Conservation (phyloP, 2,797 vertebrate species). For the Cossypha heuglini region DNA sequence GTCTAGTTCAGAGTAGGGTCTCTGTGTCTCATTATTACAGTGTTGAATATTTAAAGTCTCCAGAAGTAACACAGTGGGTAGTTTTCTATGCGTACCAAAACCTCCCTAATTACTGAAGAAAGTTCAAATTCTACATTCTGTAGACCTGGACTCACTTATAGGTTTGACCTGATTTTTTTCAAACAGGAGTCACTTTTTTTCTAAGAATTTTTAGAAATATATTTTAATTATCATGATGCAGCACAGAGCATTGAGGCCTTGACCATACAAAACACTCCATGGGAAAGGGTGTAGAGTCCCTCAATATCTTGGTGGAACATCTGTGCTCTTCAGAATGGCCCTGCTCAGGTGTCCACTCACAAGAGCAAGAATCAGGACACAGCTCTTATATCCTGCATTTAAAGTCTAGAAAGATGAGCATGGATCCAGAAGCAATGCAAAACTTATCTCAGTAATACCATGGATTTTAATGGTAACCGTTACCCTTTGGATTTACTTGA, state of each 20-base stretch:
- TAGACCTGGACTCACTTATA: background rate
- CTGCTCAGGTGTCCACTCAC: rapidly evolving
- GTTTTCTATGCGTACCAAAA: background rate
- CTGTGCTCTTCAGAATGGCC: background rate
- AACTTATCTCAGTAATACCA: background rate
- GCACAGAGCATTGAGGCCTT: background rate
- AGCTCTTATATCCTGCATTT: background rate
- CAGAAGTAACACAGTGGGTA: background rate
- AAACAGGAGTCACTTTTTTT: background rate
- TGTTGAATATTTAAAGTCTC: background rate
- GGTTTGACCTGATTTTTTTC: background rate
- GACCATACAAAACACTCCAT: rapidly evolving
- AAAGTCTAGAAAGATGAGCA: background rate
- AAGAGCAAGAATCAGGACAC: background rate
- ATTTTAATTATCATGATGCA: background rate
- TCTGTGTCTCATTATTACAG: background rate
- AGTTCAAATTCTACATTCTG: background rate
- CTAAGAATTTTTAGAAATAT: background rate
- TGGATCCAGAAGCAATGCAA: background rate
- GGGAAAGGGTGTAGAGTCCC: background rate
- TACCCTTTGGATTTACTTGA: background rate
- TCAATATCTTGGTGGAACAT: background rate
- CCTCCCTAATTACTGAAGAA: background rate
- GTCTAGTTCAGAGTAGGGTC: background rate
- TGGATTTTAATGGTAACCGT: background rate